Evolutionary conservation across 2,797 vertebrate species (phyloP), one percentile per base, ranked within the genome.

Genomic region (Etheostoma perlongum): DNA sequence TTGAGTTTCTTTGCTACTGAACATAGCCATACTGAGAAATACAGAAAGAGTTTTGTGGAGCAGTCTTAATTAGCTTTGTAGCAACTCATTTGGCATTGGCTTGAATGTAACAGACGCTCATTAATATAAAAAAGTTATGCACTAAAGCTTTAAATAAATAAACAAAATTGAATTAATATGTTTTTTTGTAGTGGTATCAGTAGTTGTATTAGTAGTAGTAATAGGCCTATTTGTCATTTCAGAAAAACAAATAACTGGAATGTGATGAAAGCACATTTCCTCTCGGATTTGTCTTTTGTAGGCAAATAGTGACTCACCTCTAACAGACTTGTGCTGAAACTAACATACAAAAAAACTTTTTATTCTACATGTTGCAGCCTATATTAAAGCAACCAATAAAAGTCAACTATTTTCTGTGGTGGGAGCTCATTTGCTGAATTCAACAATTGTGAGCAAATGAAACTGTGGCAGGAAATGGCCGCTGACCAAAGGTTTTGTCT

Each of bases 401-500:
- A 64, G 9, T 46, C 6, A 6, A 7, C 12, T 25, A 4, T 13
- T 14, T 44, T 62, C 33, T 21, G 2, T 6, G 19, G 6, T 59
- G 8, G 23, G 23, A 19, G 23, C 18, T 60, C 33, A 47, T 62
- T 72, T 60, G 15, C 5, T 61, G 27, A 55, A 49, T 60, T 1
- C 21, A 27, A 59, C 10, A 14, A 19, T 16, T 64, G 66, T 60
- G 48, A 51, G 80, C 63, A 70, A 52, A 83, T 79, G 66, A 81
- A 77, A 74, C 14, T 42, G 52, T 25, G 53, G 18, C 79, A 67
- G 40, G 5, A 79, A n/a, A 15, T 60, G 63, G 63, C 64, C 49
- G 58, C 68, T 30, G 91, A 78, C 69, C 91, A 92, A 92, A 94
- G 91, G 89, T 93, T 89, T 77, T 54, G 36, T 92, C 87, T 93